Evolutionary conservation across 2,888 invertebrate genomes (phyloP), one percentile per base, ranked within the genome.

Genomic region (Cosmia trapezina): DNA sequence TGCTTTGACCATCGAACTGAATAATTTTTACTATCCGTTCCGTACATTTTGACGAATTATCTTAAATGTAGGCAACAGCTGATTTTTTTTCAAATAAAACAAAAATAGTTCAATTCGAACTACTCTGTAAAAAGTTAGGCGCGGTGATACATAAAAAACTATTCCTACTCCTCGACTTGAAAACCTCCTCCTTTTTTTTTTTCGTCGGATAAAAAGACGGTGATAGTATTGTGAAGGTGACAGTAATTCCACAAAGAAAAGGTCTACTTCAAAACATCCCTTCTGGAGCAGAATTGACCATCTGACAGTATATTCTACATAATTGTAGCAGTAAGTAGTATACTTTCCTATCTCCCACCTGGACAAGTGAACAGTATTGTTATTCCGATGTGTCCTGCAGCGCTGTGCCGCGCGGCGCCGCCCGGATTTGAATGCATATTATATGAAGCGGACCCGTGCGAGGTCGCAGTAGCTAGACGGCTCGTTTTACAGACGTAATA

Each of bases 371-470:
- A 56, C 67, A 33, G 61, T 65, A 62, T 71, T 64, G 81, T 70
- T 67, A 79, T 49, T 56, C 64, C 56, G 22, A 43, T 63, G 54
- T 33, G 64, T 7, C 64, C 37, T 19, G 56, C 43, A 41, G 28
- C n/a, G 17, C 17, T 7, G 11, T 49, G 72, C 64, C 68, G 68
- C 66, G 63, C 64, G 74, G 49, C 17, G 62, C 61, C 67, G 68
- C 73, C 69, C 82, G 80, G 83, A 84, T 89, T 87, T 86, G 81
- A 87, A 89, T 91, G 87, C 88, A 91, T 91, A 90, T 89, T 89
- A 85, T 80, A 91, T 89, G 87, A 86, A 88, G 82, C 79, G 60
- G 82, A 83, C 83, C 84, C 80, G 71, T 59, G 59, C 57, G 49
- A 71, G 17, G 77, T 69, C 66, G n/a, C 62, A 41, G 47, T 41